Evolutionary conservation across 1,140 invertebrate genomes (phyloP).

Genomic region (Diprion similis): DNA sequence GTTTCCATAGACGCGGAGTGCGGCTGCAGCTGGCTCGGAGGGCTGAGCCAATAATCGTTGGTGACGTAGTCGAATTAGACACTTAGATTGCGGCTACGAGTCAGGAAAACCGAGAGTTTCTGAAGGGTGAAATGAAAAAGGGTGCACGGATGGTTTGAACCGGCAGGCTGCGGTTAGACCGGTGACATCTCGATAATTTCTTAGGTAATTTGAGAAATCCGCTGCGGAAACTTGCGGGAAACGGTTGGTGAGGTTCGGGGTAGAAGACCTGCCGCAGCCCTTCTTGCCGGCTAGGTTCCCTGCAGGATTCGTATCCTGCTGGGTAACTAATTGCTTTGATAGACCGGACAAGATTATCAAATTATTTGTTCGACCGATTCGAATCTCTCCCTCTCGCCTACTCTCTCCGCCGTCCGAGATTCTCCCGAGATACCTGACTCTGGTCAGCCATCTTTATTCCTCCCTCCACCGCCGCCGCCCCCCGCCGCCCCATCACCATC

Average conservation of each 20-base stretch:
- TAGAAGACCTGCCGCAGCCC: slow-evolving; percentile 33
- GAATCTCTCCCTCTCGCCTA: slow-evolving; percentile 26
- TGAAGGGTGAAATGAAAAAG: slow-evolving; percentile 30
- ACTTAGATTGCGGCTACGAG: slow-evolving; percentile 10
- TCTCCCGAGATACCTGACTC: not conserved
- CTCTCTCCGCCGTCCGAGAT: not conserved
- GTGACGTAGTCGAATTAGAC: not conserved
- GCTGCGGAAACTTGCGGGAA: not conserved
- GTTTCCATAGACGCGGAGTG: not conserved
- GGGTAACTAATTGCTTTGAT: slow-evolving; percentile 53
- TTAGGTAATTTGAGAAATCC: slow-evolving; percentile 10
- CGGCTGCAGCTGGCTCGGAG: not conserved
- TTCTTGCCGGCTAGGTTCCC: slow-evolving; percentile 9
- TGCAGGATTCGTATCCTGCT: slow-evolving; percentile 33
- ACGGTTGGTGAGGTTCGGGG: slow-evolving; percentile 18
- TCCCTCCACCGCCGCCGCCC: not conserved
- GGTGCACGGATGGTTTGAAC: slow-evolving; percentile 27
- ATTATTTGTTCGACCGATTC: slow-evolving; percentile 49
- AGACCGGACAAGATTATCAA: slow-evolving; percentile 45
- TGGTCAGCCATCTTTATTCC: too few relatives aligned
- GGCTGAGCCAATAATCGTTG: not conserved
- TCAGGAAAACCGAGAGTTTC: slow-evolving; percentile 9
- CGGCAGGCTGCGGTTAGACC: slow-evolving; percentile 19
- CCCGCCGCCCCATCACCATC: not conserved
- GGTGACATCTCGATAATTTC: slow-evolving; percentile 44